Conservation (phyloP, 2,888 invertebrate species). For the Branchinecta sandiegonensis region DNA sequence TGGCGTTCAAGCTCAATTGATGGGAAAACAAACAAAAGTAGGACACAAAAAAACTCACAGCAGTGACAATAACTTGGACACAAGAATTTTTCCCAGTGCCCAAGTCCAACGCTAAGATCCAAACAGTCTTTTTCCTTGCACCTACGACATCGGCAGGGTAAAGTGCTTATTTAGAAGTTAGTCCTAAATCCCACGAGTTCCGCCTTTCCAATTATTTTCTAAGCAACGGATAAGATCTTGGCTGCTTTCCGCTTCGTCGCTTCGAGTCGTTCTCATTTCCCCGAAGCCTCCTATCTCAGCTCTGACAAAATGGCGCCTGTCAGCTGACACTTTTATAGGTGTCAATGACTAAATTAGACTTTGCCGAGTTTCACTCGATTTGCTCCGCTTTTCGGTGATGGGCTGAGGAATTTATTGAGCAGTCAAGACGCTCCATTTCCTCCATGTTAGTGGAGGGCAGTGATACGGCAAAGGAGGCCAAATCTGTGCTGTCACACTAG, state of each 20-base stretch:
- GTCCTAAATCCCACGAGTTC: background rate
- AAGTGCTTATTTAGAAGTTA: no score
- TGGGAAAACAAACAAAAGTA: no score
- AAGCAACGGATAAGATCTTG: constrained; percentile 1
- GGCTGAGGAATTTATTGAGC: constrained; percentile 11
- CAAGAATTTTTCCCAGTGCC: no score
- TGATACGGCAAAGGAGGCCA: no score
- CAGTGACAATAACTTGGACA: no score
- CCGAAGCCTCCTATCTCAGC: constrained; percentile 7
- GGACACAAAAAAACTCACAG: no score
- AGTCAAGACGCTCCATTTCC: background rate
- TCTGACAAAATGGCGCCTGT: constrained; percentile 16
- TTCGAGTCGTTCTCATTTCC: constrained; percentile 2
- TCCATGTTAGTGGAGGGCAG: no score
- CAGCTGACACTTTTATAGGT: constrained; percentile 14
- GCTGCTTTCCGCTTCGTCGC: constrained; percentile 12
- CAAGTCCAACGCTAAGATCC: no score
- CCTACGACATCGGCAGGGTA: no score
- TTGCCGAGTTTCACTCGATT: constrained; percentile 14
- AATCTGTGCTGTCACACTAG: no score
- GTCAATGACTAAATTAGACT: constrained; percentile 15
- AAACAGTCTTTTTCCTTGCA: no score
- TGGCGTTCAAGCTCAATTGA: no score
- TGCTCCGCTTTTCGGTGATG: constrained; percentile 7
- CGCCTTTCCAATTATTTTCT: constrained; percentile 15